These are phyloP conservation scores for Lepus europaeus DNA, from an alignment of 2,113 vertebrate species.

Conservation along the genomic window DNA sequence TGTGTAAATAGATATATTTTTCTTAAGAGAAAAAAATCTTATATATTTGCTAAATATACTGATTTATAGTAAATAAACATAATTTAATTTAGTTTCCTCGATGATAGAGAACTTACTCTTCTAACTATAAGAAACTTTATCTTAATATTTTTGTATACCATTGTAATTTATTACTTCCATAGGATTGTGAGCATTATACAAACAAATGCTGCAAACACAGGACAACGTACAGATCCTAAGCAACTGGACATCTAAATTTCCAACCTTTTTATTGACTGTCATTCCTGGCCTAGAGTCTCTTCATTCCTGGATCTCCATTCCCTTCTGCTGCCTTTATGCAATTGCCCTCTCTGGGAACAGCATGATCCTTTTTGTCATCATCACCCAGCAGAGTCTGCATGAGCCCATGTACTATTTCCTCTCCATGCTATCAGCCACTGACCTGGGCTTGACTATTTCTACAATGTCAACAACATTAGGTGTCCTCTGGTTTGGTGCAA, in stretches of 20 bases:
- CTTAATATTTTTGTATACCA: background rate
- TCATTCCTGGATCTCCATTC: slow-evolving; percentile 80
- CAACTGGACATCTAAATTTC: slow-evolving; percentile 56
- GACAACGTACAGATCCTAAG: background rate
- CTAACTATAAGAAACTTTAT: background rate
- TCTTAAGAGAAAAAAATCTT: background rate
- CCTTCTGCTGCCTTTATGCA: slow-evolving; percentile 40
- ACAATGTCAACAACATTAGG: slow-evolving; percentile 70
- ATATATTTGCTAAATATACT: background rate
- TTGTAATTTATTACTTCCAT: background rate
- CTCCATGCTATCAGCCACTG: slow-evolving; percentile 68
- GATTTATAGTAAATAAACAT: background rate
- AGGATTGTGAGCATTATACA: background rate
- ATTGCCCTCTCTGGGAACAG: slow-evolving; percentile 75
- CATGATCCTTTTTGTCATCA: slow-evolving; percentile 66
- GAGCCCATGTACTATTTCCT: slow-evolving; percentile 78
- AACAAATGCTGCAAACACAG: background rate
- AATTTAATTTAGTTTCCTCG: background rate
- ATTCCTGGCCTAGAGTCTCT: slow-evolving; percentile 73
- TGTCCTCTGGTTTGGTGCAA: slow-evolving; percentile 58
- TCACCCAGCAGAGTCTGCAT: slow-evolving; percentile 63
- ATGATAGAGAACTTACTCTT: background rate
- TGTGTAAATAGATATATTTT: background rate
- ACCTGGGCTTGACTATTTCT: slow-evolving; percentile 70
- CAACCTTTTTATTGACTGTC: slow-evolving; percentile 52